Evolutionary conservation across 2,113 vertebrate species (phyloP), one percentile per base, ranked within the genome.

Genomic region (Osmerus mordax): DNA sequence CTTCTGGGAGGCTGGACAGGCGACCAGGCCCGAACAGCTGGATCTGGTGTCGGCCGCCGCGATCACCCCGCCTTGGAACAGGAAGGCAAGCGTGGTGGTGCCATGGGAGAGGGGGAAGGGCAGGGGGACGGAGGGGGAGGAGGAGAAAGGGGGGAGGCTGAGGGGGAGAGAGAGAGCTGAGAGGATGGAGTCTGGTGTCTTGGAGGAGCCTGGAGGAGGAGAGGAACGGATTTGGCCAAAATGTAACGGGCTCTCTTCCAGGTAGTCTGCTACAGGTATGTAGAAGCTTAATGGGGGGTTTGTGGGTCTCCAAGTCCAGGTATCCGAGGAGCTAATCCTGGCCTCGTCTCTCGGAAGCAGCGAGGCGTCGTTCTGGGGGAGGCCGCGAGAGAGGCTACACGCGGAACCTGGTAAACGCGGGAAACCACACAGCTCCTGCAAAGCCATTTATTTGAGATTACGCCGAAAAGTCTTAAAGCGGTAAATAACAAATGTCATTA

Each of bases 31-130:
- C 0, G 82, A 84, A 32, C 95, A 94, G 76, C 94, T 96, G 55
- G 95, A 94, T 0, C 95, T 93, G 0, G 94, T 94, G 77, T 96
- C 95, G 0, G 94, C 94, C 0, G 95, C 95, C 0, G 93, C 95
- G 3, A 96, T 83, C 28, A 94, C 92, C 0, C 95, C 95, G 0
- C 93, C 91, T 28, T 88, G 90, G 68, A 94, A 95, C 32, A 89
- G 72, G 78, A 96, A 96, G 9, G 93, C 94, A 67, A 96, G 85
- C 0, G 95, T 96, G 67, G 95, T 96, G 59, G 95, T 96, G 64
- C 95, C 95, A 0, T 96, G 95, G 61, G 89, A 82, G 74, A 90
- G 81, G 13, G 90, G 88, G 54, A 93, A 93, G 9, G 92, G 92
- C 11, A 89, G 74, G 21, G 85, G 89, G 67, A 86, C 91, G 8